Conservation (phyloP, 2,888 invertebrate species). For the Lissocephala sabroskyi region DNA sequence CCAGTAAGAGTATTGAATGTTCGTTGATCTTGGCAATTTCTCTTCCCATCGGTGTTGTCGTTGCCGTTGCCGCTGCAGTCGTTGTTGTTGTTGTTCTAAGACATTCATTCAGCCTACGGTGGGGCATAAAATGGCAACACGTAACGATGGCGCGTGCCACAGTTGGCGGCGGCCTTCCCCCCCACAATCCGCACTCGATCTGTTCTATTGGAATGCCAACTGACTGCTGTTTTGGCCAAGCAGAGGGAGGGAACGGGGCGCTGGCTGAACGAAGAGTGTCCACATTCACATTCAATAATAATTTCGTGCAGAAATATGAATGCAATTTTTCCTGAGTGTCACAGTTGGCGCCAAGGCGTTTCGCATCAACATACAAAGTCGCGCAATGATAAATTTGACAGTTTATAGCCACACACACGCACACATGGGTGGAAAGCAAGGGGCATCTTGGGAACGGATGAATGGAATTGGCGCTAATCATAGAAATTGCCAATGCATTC, state of each 20-base stretch:
- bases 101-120: slow-evolving; percentile 9
- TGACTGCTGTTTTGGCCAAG: slow-evolving; percentile 4
- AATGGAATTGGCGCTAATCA: slow-evolving; percentile 17
- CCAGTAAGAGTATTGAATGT: no score
- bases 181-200: neutral
- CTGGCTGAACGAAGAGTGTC: neutral
- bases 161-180: slow-evolving; percentile 11
- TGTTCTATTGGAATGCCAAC: slow-evolving; percentile 12
- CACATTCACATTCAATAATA: slow-evolving; percentile 27
- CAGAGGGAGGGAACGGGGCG: neutral
- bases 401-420: slow-evolving; percentile 52
- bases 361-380: slow-evolving; percentile 34
- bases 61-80: no score
- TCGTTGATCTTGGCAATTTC: no score
- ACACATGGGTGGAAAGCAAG: neutral
- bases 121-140: slow-evolving; percentile 37
- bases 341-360: slow-evolving; percentile 68
- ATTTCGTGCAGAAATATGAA: slow-evolving; percentile 56
- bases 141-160: slow-evolving; percentile 59
- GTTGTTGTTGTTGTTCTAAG: no score
- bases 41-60: no score
- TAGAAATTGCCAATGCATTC: slow-evolving; percentile 11
- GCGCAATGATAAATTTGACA: slow-evolving; percentile 68
- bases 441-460: neutral
- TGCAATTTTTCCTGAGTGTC: slow-evolving; percentile 61